These are phyloP conservation scores for Halcyon leucocephala DNA, from an alignment of 2,797 vertebrate genomes.

Conservation along the genomic window DNA sequence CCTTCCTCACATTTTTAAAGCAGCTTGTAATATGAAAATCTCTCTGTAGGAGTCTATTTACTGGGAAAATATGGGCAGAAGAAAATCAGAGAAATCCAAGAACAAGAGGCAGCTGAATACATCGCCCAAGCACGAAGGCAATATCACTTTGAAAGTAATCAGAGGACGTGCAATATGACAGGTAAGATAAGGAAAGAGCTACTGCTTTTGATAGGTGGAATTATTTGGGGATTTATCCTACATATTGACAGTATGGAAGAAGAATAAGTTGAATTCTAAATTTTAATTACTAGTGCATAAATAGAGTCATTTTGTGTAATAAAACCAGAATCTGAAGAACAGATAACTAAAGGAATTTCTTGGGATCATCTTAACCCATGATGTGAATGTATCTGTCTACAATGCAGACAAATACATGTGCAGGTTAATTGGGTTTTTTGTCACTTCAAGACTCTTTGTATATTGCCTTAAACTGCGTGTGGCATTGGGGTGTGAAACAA, in stretches of 20 bases:
- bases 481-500: not conserved
- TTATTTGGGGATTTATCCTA: not conserved
- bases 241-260: not conserved
- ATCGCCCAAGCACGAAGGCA: constrained; percentile 92
- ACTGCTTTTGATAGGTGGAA: not conserved
- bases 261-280: not conserved
- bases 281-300: not conserved
- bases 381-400: not conserved
- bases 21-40: not conserved
- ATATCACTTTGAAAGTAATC: constrained; percentile 98
- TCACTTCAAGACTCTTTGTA: not conserved
- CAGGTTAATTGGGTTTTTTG: not conserved
- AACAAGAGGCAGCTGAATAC: constrained; percentile 92
- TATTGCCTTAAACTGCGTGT: not conserved
- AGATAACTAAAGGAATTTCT: not conserved
- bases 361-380: not conserved
- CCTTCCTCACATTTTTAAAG: not conserved
- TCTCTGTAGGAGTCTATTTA: constrained; percentile 88
- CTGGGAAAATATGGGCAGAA: constrained; percentile 94
- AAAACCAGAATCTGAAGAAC: not conserved
- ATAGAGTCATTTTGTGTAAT: not conserved
- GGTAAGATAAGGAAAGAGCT: constrained; percentile 77
- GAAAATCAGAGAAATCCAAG: constrained; percentile 93
- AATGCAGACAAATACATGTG: not conserved
- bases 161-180: constrained; percentile 98